These are phyloP conservation scores for Aspidapion aeneum DNA, from an alignment of 2,888 invertebrate genomes.

Conservation along the genomic window DNA sequence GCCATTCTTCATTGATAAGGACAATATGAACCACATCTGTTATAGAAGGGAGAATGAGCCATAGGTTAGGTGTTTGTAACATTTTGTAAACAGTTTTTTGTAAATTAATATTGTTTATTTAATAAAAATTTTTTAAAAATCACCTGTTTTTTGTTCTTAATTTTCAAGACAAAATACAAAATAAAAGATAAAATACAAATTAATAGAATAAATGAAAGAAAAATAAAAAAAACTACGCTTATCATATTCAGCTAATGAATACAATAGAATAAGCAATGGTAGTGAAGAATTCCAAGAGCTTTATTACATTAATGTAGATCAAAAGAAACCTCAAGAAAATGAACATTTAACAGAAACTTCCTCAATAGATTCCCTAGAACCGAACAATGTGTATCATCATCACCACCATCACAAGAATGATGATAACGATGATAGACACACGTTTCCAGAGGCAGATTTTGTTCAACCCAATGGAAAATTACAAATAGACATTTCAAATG, in stretches of 20 bases:
- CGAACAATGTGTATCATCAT: conserved; percentile 14
- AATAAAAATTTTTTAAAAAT: too few species aligned
- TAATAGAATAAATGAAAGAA: too few species aligned
- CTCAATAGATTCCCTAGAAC: conserved; percentile 16
- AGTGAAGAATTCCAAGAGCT: conserved; percentile 24
- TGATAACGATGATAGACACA: conserved; percentile 14
- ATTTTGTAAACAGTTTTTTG: too few species aligned
- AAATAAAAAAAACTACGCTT: too few species aligned
- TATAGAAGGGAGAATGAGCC: conserved; percentile 43
- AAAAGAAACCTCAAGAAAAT: neutral
- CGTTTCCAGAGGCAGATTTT: conserved; percentile 5
- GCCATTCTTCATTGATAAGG: conserved; percentile 44
- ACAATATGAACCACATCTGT: conserved; percentile 51
- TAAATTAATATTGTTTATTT: too few species aligned
- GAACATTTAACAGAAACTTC: conserved; percentile 10
- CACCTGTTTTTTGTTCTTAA: too few species aligned
- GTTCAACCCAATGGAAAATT: neutral
- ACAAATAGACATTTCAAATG: conserved; percentile 7
- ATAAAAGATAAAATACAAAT: too few species aligned
- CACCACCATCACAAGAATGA: conserved; percentile 19
- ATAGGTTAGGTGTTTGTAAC: too few species aligned
- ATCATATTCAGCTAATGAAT: too few species aligned
- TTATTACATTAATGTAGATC: conserved; percentile 13
- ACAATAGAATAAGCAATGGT: conserved; percentile 22
- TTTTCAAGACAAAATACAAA: too few species aligned